Evolutionary conservation across 2,888 invertebrate genomes (phyloP).

Genomic region (Microctonus brassicae): DNA sequence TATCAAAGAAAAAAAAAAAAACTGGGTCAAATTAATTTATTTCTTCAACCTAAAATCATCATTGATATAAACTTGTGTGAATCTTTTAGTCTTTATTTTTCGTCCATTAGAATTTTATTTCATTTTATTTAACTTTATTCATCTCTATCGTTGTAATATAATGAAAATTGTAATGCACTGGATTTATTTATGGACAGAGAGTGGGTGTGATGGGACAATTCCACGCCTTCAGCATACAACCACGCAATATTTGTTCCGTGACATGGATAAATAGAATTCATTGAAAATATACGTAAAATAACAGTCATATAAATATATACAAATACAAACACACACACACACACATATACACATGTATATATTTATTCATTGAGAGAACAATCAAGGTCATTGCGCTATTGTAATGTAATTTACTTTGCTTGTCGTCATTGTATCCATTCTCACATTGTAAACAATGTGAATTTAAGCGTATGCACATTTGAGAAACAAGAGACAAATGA

Average conservation of each 20-base stretch:
- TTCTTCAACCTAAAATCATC: too few species aligned
- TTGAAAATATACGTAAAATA: constrained; percentile 4
- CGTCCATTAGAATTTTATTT: too few species aligned
- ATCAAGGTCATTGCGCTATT: constrained; percentile 2
- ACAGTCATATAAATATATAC: too few species aligned
- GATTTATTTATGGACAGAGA: background rate
- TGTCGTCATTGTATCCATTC: constrained; percentile 3
- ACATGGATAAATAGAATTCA: constrained; percentile 8
- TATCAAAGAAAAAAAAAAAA: background rate
- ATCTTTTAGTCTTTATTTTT: too few species aligned
- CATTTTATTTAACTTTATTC: background rate
- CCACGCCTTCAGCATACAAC: background rate
- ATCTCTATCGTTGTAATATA: background rate
- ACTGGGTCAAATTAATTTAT: background rate
- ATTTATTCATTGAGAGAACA: background rate
- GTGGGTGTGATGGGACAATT: background rate
- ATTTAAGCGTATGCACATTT: background rate
- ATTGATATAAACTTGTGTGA: too few species aligned
- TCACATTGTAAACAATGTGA: background rate
- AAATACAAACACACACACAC: background rate
- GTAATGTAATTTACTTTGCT: background rate
- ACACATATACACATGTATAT: background rate
- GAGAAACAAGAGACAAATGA: constrained; percentile 34
- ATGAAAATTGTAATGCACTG: background rate
- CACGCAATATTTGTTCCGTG: constrained; percentile 3